Base-by-base conservation (phyloP, 2,113 vertebrate genomes). In the Miniopterus natalensis region DNA sequence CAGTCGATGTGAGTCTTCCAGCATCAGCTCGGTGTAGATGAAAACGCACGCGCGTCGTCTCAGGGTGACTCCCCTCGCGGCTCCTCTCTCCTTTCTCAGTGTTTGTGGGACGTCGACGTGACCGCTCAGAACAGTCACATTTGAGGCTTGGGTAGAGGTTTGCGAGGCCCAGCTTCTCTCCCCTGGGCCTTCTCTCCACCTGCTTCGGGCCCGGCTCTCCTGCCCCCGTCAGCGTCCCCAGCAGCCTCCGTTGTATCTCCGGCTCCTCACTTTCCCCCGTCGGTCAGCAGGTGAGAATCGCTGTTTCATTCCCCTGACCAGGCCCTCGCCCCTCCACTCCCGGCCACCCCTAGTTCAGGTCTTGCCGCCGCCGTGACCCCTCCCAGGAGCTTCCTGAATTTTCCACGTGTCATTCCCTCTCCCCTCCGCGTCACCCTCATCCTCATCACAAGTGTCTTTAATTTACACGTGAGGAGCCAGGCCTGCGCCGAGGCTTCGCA, bases 331-430 rank as follows among this genome's bases (percentile, higher is more conserved):
- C 66, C 13, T 84, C 61, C 15, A 3, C 27, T 3, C 45, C 10
- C 40, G 9, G 27, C 6, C 2, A 0, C 7, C 27, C 15, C 66
- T 45, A 23, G 4, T 4, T 53, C 27, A 17, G 0, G 2, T 2
- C 36, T 21, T 31, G 0, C 23, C 12, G 9, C 10, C 7, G 9
- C 27, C 18, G 8, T 1, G 3, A 23, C 10, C 23, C n/a, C 12
- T 15, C 13, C 61, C 61, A 65, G 29, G 13, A 13, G 27, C 61
- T 65, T 65, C 61, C 61, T 65, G 29, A 65, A 65, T 61, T 12
- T 42, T 65, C 27, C 4, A n/a, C 53, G n/a, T 14, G n/a, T 25
- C 40, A 5, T 89, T 7, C n/a, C 25, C 49, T 63, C 27, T 84
- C 23, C 12, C 23, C 70, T 45, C 5, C 40, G 3, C 36, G 40